Evolutionary conservation across 2,888 invertebrate species (phyloP), one percentile per base, ranked within the genome.

Genomic region (Metellina segmentata): DNA sequence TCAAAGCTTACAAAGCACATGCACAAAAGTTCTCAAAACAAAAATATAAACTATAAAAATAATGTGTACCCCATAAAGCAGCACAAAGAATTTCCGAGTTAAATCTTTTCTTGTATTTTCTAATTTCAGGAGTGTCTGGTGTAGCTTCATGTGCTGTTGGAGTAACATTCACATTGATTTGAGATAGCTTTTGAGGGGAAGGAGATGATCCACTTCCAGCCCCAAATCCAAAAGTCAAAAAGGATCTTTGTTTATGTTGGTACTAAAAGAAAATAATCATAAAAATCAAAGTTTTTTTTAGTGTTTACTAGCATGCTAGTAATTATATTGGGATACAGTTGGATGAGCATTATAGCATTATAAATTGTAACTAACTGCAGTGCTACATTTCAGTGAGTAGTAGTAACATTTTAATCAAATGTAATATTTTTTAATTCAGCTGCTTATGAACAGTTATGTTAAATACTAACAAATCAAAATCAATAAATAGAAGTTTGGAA

Each of bases 31-130:
- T 34, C 34, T 34, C 34, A 34, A 34, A 2, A 85, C 74, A 52
- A 77, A 69, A 79, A 72, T 11, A 34, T 4, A 34, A 34, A 34
- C 34, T 34, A 34, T 34, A 34, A 34, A 34, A 19, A 48, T 70
- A 49, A 69, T 61, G 75, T 81, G 74, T 86, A 93, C 93, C 99
- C 99, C 99, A 99, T 86, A 99, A 96, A 79, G 99, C 99, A 93
- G 99, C 99, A 95, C 99, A 99, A 82, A 99, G 96, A 94, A 99
- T 99, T 96, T 99, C 99, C 89, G 99, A 99, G 95, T 98, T 99
- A 96, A 99, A 99, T 93, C 99, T 96, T 96, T 99, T 99, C 96
- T 99, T 99, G 96, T 99, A 99, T 96, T 99, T 99, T 93, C 99
- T 96, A 94, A 99, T 99, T 96, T 99, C 99, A 0, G 99, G 99